Evolutionary conservation across 2,113 vertebrate species (phyloP).

Genomic region (Arvicanthis niloticus): DNA sequence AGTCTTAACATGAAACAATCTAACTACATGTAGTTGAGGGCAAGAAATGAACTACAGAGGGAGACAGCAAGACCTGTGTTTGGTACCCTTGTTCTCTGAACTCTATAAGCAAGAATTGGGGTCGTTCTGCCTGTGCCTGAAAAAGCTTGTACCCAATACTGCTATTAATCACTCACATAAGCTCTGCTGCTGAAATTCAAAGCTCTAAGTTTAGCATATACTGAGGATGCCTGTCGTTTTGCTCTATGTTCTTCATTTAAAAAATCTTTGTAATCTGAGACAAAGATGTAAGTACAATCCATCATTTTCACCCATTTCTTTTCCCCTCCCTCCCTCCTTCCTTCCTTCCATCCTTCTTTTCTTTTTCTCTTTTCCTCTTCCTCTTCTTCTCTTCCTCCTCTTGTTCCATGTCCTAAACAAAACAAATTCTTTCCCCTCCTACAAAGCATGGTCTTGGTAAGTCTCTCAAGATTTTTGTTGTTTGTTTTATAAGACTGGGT

Average conservation of each 20-base stretch:
- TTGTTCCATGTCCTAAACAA: neutral
- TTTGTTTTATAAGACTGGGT: neutral
- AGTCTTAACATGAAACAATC: neutral
- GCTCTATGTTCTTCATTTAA: neutral
- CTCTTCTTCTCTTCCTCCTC: neutral
- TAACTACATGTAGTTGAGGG: neutral
- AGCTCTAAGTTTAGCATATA: neutral
- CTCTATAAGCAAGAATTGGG: neutral
- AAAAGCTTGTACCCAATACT: neutral
- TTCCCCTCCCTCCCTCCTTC: too few relatives aligned
- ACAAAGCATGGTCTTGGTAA: neutral
- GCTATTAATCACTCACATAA: neutral
- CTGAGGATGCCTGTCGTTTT: neutral
- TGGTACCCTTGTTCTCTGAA: neutral
- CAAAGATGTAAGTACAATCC: neutral
- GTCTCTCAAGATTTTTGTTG: conserved; percentile 16
- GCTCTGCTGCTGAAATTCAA: conserved; percentile 3
- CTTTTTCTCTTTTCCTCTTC: neutral
- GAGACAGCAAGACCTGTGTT: neutral
- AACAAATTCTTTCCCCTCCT: neutral
- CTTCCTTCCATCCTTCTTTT: too few relatives aligned
- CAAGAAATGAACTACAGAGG: neutral
- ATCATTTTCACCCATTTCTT: conserved; percentile 31
- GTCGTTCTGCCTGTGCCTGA: neutral
- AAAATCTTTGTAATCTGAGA: conserved; percentile 13